Conservation (phyloP, 2,797 vertebrate species). For the Dicrostonyx torquatus region DNA sequence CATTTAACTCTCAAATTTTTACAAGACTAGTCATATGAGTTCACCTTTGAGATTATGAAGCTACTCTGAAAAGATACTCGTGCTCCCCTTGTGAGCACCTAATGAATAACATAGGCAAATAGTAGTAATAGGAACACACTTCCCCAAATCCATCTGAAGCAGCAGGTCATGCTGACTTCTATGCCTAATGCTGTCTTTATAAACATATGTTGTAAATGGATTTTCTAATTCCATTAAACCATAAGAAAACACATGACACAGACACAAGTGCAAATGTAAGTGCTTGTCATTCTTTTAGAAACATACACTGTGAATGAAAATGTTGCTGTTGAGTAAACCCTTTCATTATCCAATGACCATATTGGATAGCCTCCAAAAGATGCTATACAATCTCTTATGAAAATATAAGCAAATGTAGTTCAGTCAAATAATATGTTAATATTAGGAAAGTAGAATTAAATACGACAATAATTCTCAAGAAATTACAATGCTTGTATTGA, state of each 20-base stretch:
- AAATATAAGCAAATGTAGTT: slow-evolving; percentile 43
- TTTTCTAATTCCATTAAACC: not conserved
- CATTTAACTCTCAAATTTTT: slow-evolving; percentile 24
- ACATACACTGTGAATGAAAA: not conserved
- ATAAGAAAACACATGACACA: not conserved
- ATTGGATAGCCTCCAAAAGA: slow-evolving; percentile 4
- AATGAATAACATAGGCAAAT: not conserved
- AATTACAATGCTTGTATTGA: not conserved
- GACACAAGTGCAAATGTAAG: not conserved
- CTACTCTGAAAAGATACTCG: not conserved
- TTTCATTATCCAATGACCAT: not conserved
- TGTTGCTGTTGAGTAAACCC: not conserved
- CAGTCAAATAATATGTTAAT: slow-evolving; percentile 14
- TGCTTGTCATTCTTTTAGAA: not conserved
- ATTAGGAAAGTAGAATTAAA: slow-evolving; percentile 14
- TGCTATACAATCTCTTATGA: not conserved
- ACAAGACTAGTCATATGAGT: not conserved
- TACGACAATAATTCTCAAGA: not conserved
- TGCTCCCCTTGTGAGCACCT: not conserved
- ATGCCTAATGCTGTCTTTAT: not conserved
- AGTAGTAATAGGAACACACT: not conserved
- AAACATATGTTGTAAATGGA: not conserved
- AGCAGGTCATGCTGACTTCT: not conserved
- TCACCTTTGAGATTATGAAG: not conserved
- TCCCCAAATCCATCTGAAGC: not conserved